Base-by-base conservation (phyloP, 2,797 vertebrate genomes). In the Ataeniobius toweri region DNA sequence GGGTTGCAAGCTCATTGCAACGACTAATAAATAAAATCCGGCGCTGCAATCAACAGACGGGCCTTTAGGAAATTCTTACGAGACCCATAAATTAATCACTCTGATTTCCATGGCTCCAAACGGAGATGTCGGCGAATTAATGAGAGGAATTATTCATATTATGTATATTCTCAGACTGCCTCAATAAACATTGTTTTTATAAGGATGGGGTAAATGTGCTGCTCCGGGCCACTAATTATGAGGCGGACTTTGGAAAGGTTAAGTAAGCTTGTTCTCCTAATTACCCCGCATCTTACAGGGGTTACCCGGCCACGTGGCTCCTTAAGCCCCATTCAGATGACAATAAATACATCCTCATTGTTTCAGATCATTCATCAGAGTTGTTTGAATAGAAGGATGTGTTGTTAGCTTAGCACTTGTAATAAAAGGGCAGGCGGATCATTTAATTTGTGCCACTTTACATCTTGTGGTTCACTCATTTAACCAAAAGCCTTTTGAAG, bases 121-220 rank as follows among this genome's bases (percentile, higher is more conserved):
- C 86, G 87, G 93, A 92, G 94, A 96, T 94, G 94, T 93, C 92
- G 88, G 93, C 78, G 86, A 94, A 96, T 95, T 93, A 96, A 96
- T 96, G 95, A 96, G 96, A 95, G 94, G 94, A 95, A 96, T 96
- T 94, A 96, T 95, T 96, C 93, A 95, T 93, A 95, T 94, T 90
- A 90, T 95, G 93, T 92, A 92, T 94, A 94, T 95, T 90, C 90
- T 91, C 89, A 78, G 93, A 95, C 93, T 95, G 89, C 93, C 93
- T 93, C 91, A 92, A 94, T 95, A 95, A 95, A 95, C 91, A 92
- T 92, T 96, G 95, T 96, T 97, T 96, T 95, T 94, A 83, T 96
- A 95, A 91, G 95, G 94, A 94, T 95, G 93, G 90, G 78, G 95
- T 96, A 95, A 95, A 94, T 88, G 77, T 82, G 82, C 93, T 86